These are phyloP conservation scores for Drosophila differens DNA, from an alignment of 2,888 invertebrate genomes.

Conservation along the genomic window DNA sequence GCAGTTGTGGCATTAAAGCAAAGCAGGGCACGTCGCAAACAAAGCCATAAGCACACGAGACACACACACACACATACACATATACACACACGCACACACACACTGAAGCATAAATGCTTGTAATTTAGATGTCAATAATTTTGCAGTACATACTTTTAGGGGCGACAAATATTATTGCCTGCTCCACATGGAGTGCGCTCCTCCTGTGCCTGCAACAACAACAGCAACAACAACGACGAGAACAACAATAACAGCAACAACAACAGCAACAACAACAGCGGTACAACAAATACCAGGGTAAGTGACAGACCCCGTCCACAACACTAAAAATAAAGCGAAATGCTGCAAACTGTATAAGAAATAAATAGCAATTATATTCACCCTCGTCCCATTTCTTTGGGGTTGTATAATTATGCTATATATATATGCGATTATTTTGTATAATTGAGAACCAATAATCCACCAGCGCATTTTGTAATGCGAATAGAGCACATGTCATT, in stretches of 20 bases:
- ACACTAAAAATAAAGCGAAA: conserved; percentile 42
- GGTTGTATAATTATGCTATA: neutral
- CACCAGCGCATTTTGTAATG: neutral
- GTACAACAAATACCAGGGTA: neutral
- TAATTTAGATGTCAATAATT: conserved; percentile 78
- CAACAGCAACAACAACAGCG: conserved; percentile 3
- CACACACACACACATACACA: conserved; percentile 20
- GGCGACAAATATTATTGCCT: conserved; percentile 65
- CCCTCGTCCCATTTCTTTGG: neutral
- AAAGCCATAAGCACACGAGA: conserved; percentile 66
- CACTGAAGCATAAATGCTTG: conserved; percentile 37
- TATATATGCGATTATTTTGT: neutral
- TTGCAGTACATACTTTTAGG: conserved; percentile 64
- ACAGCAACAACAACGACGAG: conserved; percentile 1
- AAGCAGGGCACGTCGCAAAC: conserved; percentile 80
- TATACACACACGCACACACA: conserved; percentile 8
- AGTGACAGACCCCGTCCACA: conserved; percentile 19
- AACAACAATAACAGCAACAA: neutral
- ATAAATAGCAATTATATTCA: conserved; percentile 44
- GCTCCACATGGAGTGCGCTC: conserved; percentile 42
- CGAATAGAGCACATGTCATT: neutral
- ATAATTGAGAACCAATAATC: neutral
- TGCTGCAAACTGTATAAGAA: conserved; percentile 54
- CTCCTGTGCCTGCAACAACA: conserved; percentile 19
- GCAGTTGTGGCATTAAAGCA: conserved; percentile 60